A percentile compares a stretch with the other conserved stretches of the same genome.
Conservation (phyloP, 2,888 invertebrate species). For the Hydraecia micacea region DNA sequence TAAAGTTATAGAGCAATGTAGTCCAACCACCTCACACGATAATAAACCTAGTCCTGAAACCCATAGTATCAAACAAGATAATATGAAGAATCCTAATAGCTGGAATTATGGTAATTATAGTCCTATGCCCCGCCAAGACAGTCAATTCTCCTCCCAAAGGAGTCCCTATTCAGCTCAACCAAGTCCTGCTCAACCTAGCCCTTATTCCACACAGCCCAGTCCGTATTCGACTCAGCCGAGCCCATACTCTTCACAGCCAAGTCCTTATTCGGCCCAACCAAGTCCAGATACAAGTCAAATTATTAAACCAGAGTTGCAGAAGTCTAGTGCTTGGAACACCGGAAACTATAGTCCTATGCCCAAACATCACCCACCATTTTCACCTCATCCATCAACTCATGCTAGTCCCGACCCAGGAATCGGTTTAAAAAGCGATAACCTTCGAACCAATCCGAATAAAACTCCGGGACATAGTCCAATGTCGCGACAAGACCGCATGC, state of each 20-base stretch:
- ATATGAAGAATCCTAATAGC: constrained; percentile 82
- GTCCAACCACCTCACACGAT: constrained; percentile 87
- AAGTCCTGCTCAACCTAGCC: constrained; percentile 87
- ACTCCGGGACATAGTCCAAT: constrained; percentile 87
- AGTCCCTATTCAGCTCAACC: constrained; percentile 88
- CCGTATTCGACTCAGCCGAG: constrained; percentile 87
- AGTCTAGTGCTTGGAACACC: constrained; percentile 84
- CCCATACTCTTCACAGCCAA: constrained; percentile 87
- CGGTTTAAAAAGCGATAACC: constrained; percentile 79
- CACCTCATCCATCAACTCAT: constrained; percentile 86
- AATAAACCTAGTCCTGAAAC: constrained; percentile 87
- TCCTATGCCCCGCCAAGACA: constrained; percentile 87
- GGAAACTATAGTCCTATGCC: constrained; percentile 88
- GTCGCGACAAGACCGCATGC: constrained; percentile 85
- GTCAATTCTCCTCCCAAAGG: constrained; percentile 85
- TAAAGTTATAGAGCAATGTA: constrained; percentile 86
- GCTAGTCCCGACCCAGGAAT: constrained; percentile 85
- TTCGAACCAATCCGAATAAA: constrained; percentile 80
- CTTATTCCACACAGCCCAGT: constrained; percentile 86
- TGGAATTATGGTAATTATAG: constrained; percentile 87
- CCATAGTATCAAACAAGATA: constrained; percentile 80
- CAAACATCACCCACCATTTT: constrained; percentile 86
- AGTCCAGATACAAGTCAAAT: constrained; percentile 89
- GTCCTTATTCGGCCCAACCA: constrained; percentile 87
- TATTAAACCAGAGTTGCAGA: constrained; percentile 83